These are phyloP conservation scores for Laterallus jamaicensis DNA, from an alignment of 2,113 vertebrate species.

Conservation along the genomic window DNA sequence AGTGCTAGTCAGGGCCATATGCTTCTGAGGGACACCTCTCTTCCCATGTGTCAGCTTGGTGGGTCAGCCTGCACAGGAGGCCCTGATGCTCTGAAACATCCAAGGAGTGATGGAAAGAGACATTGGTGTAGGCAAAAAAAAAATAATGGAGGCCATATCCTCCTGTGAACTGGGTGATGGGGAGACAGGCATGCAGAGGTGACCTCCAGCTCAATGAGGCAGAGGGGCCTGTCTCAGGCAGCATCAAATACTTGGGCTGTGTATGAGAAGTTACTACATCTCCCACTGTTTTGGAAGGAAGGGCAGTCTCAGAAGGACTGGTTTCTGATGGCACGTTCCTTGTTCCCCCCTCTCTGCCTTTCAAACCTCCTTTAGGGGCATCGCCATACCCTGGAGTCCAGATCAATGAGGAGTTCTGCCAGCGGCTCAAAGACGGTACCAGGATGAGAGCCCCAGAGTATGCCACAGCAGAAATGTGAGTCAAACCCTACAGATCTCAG, in stretches of 20 bases:
- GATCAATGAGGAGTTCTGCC: constrained; percentile 97
- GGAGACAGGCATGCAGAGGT: neutral
- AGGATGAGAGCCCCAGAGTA: constrained; percentile 95
- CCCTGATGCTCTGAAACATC: neutral
- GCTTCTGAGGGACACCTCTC: neutral
- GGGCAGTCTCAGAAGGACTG: neutral
- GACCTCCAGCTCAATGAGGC: neutral
- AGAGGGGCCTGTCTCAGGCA: too few species aligned
- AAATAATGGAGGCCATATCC: neutral
- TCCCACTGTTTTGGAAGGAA: neutral
- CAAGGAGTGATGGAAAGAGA: neutral
- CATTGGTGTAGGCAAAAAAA: rapidly evolving
- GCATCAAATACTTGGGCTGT: neutral
- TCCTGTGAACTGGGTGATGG: neutral
- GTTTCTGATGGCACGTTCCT: neutral
- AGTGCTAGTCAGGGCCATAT: neutral
- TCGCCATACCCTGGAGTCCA: constrained; percentile 97
- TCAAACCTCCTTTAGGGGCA: constrained; percentile 79
- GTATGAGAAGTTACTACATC: neutral
- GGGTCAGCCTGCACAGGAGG: neutral
- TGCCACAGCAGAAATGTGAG: constrained; percentile 93
- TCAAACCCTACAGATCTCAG: neutral
- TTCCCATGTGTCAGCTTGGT: neutral
- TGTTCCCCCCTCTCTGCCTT: neutral
- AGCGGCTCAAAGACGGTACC: constrained; percentile 90